Conservation (phyloP, 2,888 invertebrate species). For the Mantis religiosa region DNA sequence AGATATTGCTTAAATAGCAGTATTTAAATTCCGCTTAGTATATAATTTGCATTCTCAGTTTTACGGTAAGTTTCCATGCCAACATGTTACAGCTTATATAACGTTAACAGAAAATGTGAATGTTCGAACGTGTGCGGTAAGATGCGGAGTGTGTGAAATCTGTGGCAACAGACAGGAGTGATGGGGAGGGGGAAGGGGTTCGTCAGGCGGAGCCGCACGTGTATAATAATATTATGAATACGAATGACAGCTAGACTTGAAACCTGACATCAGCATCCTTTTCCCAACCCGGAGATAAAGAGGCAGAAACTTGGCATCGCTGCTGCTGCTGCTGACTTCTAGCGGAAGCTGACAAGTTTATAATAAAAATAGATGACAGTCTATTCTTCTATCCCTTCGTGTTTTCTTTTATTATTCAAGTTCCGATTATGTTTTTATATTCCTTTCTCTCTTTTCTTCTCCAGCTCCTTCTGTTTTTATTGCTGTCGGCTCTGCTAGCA, state of each 20-base stretch:
- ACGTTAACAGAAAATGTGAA: neutral
- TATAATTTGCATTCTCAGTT: too few relatives aligned
- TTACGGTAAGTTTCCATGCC: too few relatives aligned
- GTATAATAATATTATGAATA: slow-evolving; percentile 2
- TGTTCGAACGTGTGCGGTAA: neutral
- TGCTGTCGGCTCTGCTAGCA: neutral
- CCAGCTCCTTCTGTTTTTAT: neutral
- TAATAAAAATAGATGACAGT: slow-evolving; percentile 18
- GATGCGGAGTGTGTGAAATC: neutral
- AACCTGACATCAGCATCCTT: neutral
- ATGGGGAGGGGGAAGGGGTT: neutral
- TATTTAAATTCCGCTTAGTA: too few relatives aligned
- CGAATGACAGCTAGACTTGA: slow-evolving; percentile 1
- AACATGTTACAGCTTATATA: neutral
- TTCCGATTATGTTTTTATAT: slow-evolving; percentile 11
- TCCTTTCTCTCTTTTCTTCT: neutral
- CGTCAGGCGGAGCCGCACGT: neutral
- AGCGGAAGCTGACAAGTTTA: slow-evolving; percentile 16
- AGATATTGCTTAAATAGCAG: too few relatives aligned
- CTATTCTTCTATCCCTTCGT: slow-evolving; percentile 14
- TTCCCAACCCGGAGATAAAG: neutral
- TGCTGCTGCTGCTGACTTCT: slow-evolving; percentile 2
- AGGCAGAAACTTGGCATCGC: slow-evolving; percentile 1
- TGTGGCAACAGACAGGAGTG: neutral
- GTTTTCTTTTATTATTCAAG: slow-evolving; percentile 17